These are phyloP conservation scores for Hypomecis atomaria DNA, from an alignment of 2,888 invertebrate species.

Conservation along the genomic window DNA sequence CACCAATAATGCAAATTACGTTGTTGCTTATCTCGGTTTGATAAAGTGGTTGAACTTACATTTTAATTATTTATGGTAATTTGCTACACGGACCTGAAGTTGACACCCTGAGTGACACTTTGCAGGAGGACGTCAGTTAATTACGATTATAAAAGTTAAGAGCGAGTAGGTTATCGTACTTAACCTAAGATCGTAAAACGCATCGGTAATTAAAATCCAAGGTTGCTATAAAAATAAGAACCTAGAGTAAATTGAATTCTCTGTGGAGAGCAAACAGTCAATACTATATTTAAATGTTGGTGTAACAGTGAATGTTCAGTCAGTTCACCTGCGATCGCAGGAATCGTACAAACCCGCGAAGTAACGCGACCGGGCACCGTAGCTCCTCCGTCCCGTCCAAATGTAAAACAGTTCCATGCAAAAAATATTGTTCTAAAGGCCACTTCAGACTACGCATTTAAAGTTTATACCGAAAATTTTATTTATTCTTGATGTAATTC, in stretches of 20 bases:
- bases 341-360: slow-evolving; percentile 59
- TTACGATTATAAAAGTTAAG: slow-evolving; percentile 22
- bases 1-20: slow-evolving; percentile 61
- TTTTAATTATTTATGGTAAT: slow-evolving; percentile 61
- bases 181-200: slow-evolving; percentile 39
- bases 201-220: slow-evolving; percentile 40
- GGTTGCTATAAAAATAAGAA: slow-evolving; percentile 20
- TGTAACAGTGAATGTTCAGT: slow-evolving; percentile 43
- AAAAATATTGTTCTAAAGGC: slow-evolving; percentile 65
- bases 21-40: slow-evolving; percentile 54
- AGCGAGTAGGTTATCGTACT: slow-evolving; percentile 32
- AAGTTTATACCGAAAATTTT: not conserved
- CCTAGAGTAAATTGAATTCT: slow-evolving; percentile 17
- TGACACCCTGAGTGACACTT: slow-evolving; percentile 22
- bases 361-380: slow-evolving; percentile 53
- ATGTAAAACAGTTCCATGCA: slow-evolving; percentile 69
- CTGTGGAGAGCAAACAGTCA: slow-evolving; percentile 30
- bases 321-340: slow-evolving; percentile 53
- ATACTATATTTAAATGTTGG: slow-evolving; percentile 38
- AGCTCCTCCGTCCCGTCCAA: slow-evolving; percentile 51
- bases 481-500: not conserved
- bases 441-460: not conserved
- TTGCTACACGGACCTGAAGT: slow-evolving; percentile 15
- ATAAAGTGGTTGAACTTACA: slow-evolving; percentile 49
- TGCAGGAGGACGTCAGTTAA: slow-evolving; percentile 23